These are phyloP conservation scores for Pteria penguin DNA, from an alignment of 2,888 invertebrate species.

Conservation along the genomic window DNA sequence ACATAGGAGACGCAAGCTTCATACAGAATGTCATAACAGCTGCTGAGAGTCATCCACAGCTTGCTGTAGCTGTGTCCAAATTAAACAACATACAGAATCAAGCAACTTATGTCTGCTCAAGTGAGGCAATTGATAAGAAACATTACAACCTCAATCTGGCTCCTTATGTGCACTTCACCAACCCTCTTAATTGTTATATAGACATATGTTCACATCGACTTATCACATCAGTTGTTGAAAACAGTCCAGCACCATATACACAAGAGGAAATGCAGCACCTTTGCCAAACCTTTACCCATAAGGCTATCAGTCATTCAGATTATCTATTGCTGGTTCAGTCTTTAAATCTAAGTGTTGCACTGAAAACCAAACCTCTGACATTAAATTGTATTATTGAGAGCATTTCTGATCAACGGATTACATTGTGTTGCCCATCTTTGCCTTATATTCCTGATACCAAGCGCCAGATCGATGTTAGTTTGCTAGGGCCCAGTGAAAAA, in stretches of 20 bases:
- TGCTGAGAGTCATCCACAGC: conserved; percentile 69
- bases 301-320: conserved; percentile 15
- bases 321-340: conserved; percentile 49
- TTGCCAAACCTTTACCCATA: conserved; percentile 48
- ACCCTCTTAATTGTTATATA: conserved; percentile 70
- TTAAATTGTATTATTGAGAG: conserved; percentile 66
- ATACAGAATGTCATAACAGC: conserved; percentile 64
- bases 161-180: conserved; percentile 67
- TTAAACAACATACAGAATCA: conserved; percentile 61
- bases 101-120: conserved; percentile 61
- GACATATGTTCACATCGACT: conserved; percentile 73
- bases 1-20: conserved; percentile 49
- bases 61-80: conserved; percentile 63
- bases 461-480: conserved; percentile 46
- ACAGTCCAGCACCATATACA: conserved; percentile 59
- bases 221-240: conserved; percentile 62
- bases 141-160: conserved; percentile 67
- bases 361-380: conserved; percentile 61
- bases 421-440: conserved; percentile 55
- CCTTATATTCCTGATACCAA: conserved; percentile 43
- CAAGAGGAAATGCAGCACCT: conserved; percentile 55
- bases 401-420: conserved; percentile 52
- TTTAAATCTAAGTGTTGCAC: conserved; percentile 56
- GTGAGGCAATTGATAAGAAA: conserved; percentile 31
- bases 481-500: conserved; percentile 56